Evolutionary conservation across 2,797 vertebrate genomes (phyloP), one percentile per base, ranked within the genome.

Genomic region (Pipistrellus pygmaeus): DNA sequence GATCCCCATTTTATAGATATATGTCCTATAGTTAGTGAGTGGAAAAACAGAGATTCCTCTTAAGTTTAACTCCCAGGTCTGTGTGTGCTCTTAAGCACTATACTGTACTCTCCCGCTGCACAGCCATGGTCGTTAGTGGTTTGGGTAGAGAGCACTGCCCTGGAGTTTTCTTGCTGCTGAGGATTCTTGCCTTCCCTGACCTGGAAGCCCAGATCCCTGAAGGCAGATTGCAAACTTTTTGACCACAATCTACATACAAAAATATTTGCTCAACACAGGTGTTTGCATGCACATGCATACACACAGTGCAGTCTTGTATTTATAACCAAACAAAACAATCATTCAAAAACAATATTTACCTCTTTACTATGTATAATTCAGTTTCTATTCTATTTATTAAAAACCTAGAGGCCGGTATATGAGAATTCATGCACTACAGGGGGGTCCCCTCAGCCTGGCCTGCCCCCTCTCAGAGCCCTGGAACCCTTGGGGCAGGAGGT

Each of bases 161-260:
- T 78, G 38, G 30, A 35, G 8, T 48, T 32, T 80, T 38, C 44
- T 81, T 85, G 44, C 57, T 71, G 25, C 23, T 75, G 41, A 78
- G 20, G n/a, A 53, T 77, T 78, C 82, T 84, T 87, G 57, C 6
- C 7, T 87, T 83, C 35, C 38, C 38, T 75, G 64, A 77, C 48
- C 64, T 60, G 25, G 55, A 69, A 83, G 23, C 20, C 13, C 15
- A n/a, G 12, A 73, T 41, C 14, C 27, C 53, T 93, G 30, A 57
- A 82, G 23, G 35, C 25, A 93, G 69, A 64, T 62, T 83, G 91
- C 60, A 89, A 86, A 92, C 23, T n/a, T 89, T 64, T n/a, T 57
- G 5, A 73, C 20, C 46, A 53, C 57, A 60, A n/a, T 86, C 55
- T 86, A 78, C 6, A 25, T 64, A 64, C 69, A 85, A 88, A 91